Base-by-base conservation (phyloP, 2,888 invertebrate species). In the Latrodectus elegans region DNA sequence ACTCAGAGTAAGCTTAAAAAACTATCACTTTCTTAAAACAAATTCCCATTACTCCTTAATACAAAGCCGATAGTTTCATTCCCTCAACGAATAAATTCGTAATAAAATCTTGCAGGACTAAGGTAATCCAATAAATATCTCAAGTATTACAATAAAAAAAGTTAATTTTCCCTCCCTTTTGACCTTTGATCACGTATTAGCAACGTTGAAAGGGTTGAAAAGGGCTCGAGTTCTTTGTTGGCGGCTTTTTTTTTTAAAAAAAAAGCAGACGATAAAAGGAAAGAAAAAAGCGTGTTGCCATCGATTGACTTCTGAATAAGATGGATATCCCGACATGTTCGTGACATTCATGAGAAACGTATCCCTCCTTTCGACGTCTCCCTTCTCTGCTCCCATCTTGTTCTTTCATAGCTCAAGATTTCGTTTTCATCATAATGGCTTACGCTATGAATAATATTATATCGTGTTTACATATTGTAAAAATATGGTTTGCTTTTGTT, bases 261-360 rank as follows among this genome's bases (percentile, higher is more conserved):
- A 15, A 65, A 65, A 49, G 65, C 4, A 64, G 65, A 10, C 26
- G 55, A 55, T 22, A 55, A 9, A 74, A 38, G 52, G 15, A 10
- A 67, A 22, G 17, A 75, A 51, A 71, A 76, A 53, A 51, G 51
- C 49, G 49, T n/a, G 73, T 80, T 80, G 70, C 53, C 79, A 79
- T 85, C 84, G 84, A 85, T 85, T 85, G 85, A 79, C 75, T 79
- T 79, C 38, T 85, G 85, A 85, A 74, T 73, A 85, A 85, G 85
- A 85, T 79, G 85, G 79, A 85, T 85, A 55, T 68, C 64, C 52
- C 14, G 53, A 49, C 78, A 79, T 72, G 79, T 26, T 70, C 74
- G 70, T 79, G 85, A 85, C 85, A 79, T 74, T 75, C 60, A 60
- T 60, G 60, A 60, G n/a, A n/a, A 60, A 60, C 14, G 60, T 15